Conservation (phyloP, 2,797 vertebrate species). For the Artibeus jamaicensis region DNA sequence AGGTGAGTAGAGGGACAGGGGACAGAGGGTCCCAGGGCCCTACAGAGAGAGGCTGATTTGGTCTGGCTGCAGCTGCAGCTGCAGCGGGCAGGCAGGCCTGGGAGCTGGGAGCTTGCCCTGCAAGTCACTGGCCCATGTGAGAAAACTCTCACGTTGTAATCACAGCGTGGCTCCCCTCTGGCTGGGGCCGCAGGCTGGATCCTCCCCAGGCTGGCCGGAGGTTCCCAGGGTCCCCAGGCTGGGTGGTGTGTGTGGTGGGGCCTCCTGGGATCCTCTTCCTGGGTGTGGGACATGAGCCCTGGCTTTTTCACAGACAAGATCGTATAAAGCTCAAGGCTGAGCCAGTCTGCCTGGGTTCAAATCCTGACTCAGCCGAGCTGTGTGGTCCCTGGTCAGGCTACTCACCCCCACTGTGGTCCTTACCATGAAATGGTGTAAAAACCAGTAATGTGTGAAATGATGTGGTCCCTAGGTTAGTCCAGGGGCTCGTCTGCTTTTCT, state of each 20-base stretch:
- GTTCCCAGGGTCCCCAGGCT: background rate
- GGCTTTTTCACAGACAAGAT: background rate
- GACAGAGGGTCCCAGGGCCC: background rate
- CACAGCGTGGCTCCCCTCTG: slow-evolving; percentile 31
- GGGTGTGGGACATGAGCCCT: background rate
- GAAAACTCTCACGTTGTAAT: slow-evolving; percentile 65
- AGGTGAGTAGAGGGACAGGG: background rate
- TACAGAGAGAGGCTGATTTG: background rate
- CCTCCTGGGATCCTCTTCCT: background rate
- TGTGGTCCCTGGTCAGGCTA: background rate
- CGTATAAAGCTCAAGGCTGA: background rate
- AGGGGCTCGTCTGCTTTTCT: background rate
- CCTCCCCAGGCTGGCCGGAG: background rate
- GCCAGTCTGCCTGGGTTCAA: background rate
- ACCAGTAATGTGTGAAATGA: background rate
- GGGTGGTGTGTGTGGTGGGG: background rate
- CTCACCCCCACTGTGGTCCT: background rate
- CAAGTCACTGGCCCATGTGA: background rate
- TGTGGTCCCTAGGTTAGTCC: background rate
- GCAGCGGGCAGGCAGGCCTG: background rate
- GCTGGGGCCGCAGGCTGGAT: background rate
- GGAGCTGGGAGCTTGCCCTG: background rate
- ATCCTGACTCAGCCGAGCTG: background rate
- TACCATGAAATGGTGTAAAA: background rate
- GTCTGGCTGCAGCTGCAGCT: background rate